phyloP scores from a whole-genome alignment of 2,888 invertebrate genomes.

The Trissolcus brochymenae region DNA sequence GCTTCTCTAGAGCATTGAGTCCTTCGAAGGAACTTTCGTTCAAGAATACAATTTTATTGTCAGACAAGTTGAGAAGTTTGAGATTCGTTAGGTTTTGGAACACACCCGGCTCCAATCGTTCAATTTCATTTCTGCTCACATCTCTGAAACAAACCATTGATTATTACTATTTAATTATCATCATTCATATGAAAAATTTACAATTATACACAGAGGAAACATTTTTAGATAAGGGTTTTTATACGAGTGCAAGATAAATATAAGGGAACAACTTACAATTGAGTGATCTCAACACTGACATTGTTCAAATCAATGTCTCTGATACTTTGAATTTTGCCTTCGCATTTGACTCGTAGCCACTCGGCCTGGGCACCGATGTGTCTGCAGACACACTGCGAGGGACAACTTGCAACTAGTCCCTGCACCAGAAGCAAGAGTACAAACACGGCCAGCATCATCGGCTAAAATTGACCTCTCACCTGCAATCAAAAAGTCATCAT shows the following conservation, averaged over 20 bases:
- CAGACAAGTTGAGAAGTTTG: conserved; percentile 81
- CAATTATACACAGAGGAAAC: not conserved
- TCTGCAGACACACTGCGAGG: conserved; percentile 79
- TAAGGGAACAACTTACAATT: conserved; percentile 79
- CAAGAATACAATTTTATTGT: conserved; percentile 83
- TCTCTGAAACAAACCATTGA: conserved; percentile 76
- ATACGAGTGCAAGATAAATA: not conserved
- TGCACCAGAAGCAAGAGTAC: conserved; percentile 65
- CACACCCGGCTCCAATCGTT: conserved; percentile 75
- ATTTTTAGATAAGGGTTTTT: not conserved
- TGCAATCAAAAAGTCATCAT: conserved; percentile 6
- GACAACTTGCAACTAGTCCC: conserved; percentile 74
- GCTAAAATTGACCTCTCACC: conserved; percentile 26
- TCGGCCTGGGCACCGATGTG: conserved; percentile 79
- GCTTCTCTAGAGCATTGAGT: conserved; percentile 82
- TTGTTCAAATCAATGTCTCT: conserved; percentile 81
- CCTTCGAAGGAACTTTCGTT: conserved; percentile 84
- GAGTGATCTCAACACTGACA: conserved; percentile 80
- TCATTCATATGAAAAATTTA: conserved; percentile 1
- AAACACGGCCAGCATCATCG: conserved; percentile 62
- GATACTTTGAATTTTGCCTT: conserved; percentile 80
- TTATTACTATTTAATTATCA: not conserved
- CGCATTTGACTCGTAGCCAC: conserved; percentile 81
- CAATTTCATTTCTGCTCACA: conserved; percentile 82
- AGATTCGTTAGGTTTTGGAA: conserved; percentile 73